These are phyloP conservation scores for Protonemura montana DNA, from an alignment of 2,888 invertebrate genomes.

Conservation along the genomic window DNA sequence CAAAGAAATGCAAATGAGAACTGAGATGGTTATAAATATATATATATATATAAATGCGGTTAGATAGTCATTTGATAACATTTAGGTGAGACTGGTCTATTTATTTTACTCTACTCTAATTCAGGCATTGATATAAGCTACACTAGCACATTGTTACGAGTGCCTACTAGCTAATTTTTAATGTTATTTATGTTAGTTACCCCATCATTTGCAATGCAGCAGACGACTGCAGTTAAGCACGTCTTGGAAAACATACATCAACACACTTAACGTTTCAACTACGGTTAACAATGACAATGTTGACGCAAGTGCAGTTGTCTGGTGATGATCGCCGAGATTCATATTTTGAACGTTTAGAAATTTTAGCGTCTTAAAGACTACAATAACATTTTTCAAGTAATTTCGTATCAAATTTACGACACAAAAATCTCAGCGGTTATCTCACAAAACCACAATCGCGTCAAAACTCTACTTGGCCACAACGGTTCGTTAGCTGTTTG, in stretches of 20 bases:
- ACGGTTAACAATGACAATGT: neutral
- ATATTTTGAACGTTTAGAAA: neutral
- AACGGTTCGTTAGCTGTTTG: neutral
- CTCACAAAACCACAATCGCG: neutral
- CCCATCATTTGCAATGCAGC: neutral
- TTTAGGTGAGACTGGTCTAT: neutral
- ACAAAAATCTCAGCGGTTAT: neutral
- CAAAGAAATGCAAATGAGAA: neutral
- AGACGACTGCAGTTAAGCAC: neutral
- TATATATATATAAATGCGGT: neutral
- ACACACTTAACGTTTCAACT: neutral
- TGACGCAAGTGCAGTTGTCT: neutral
- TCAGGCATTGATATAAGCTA: constrained; percentile 12
- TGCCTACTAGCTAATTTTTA: neutral
- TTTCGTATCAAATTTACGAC: neutral
- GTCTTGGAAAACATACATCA: neutral
- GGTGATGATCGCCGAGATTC: neutral
- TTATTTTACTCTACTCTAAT: neutral
- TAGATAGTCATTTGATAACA: neutral
- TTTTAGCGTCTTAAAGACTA: neutral
- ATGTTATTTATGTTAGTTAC: neutral
- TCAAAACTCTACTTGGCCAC: neutral
- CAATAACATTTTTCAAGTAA: neutral
- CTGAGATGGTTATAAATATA: neutral
- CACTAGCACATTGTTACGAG: constrained; percentile 7